Base-by-base conservation (phyloP, 2,888 invertebrate genomes). In the Eupithecia centaureata region DNA sequence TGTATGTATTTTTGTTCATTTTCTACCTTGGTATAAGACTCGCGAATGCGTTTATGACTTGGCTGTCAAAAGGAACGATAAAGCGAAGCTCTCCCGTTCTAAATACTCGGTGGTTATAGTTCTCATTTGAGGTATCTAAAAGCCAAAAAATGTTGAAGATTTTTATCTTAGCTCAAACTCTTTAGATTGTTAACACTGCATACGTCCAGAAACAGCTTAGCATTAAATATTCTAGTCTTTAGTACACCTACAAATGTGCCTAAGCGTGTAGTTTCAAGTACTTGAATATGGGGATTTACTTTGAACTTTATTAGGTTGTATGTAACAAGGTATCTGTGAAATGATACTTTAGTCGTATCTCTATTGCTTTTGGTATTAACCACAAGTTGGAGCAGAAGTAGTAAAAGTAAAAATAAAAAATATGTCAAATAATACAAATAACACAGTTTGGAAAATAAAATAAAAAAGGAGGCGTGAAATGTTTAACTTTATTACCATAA, bases 131-230 rank as follows among this genome's bases (percentile, higher is more conserved):
- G 47, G 47, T 47, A 47, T 47, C 47, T 47, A 22, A 47, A 47
- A 47, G 47, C 47, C 47, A 47, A 47, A 47, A 22, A 47, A 18
- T 18, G 7, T 47, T 47, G 22, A 12, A 22, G 22, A 47, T 22
- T 47, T 47, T 10, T 12, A 1, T 47, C 47, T 47, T 47, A 47
- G 47, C 47, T 47, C 47, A 47, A 12, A 47, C 10, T 42, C 42
- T 22, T 47, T 22, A 47, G 22, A 27, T 61, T 15, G 38, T 66
- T 2, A 61, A 68, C 15, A 58, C 35, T 33, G 30, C 30, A 30
- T 32, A 58, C 22, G 22, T 22, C 25, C 32, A 18, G 12, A 33
- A 28, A 32, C 12, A 12, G 32, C 33, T 33, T 58, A 32, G 58
- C 18, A 33, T n/a, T 58, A 13, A 12, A 32, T 18, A 58, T 33